phyloP scores from a whole-genome alignment of 2,113 vertebrate genomes.

The Podocnemis expansa region DNA sequence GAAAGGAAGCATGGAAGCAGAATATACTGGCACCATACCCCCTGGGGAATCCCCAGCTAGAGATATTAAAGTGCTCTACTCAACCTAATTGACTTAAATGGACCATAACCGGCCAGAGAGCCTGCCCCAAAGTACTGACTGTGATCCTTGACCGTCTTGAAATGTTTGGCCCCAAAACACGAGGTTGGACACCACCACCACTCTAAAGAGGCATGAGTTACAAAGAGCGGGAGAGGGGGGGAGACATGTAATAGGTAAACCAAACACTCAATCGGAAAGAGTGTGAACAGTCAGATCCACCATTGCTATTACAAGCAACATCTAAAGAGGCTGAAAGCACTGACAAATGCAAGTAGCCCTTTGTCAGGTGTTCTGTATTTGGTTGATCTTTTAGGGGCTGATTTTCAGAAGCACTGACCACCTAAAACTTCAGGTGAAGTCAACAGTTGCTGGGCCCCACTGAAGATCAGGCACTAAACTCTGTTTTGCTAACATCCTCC shows the following conservation, averaged over 20 bases:
- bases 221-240: no score
- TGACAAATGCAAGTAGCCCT: background rate
- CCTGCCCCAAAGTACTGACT: background rate
- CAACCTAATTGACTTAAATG: background rate
- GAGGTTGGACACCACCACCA: background rate
- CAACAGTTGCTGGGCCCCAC: background rate
- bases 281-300: background rate
- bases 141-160: no score
- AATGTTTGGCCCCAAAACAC: background rate
- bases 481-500: background rate
- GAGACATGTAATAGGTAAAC: background rate
- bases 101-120: background rate
- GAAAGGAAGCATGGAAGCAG: background rate
- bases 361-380: background rate
- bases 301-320: background rate
- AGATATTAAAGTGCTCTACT: background rate
- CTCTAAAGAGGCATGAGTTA: background rate
- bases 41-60: background rate
- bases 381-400: background rate
- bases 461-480: background rate
- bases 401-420: background rate
- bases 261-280: background rate
- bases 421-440: background rate
- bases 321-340: background rate
- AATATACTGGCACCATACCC: background rate